These are phyloP conservation scores for Eugnorisma glareosa DNA, from an alignment of 2,888 invertebrate genomes.

Conservation along the genomic window DNA sequence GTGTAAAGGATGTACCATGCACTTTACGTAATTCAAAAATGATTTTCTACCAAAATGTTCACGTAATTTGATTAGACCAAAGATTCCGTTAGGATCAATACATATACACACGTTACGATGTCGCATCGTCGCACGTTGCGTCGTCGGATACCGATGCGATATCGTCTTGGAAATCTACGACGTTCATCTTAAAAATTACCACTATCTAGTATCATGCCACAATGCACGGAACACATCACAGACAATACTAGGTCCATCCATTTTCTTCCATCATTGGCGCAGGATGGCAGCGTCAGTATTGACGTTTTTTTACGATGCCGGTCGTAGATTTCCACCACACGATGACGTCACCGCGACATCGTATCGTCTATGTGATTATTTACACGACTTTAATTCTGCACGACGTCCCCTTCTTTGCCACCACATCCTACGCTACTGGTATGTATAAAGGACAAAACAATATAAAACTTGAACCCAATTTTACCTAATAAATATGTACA, in stretches of 20 bases:
- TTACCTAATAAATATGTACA: slow-evolving; percentile 21
- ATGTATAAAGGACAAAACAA: slow-evolving; percentile 12
- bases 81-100: background rate
- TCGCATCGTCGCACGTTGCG: background rate
- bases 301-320: background rate
- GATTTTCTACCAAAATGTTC: slow-evolving; percentile 1
- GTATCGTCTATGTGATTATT: too few relatives aligned
- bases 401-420: background rate
- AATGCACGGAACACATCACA: background rate
- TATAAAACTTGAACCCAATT: slow-evolving; percentile 9
- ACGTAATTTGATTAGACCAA: background rate
- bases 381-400: background rate
- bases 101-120: background rate
- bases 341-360: background rate
- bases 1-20: slow-evolving; percentile 34
- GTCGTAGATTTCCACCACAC: background rate
- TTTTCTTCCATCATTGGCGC: background rate
- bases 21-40: slow-evolving; percentile 27
- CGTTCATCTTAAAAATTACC: background rate
- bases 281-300: background rate
- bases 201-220: background rate
- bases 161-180: background rate
- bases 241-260: background rate
- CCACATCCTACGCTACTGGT: background rate
- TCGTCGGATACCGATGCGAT: background rate